phyloP scores from a whole-genome alignment of 92 coral and sea anemone genomes.

The Porites rus region DNA sequence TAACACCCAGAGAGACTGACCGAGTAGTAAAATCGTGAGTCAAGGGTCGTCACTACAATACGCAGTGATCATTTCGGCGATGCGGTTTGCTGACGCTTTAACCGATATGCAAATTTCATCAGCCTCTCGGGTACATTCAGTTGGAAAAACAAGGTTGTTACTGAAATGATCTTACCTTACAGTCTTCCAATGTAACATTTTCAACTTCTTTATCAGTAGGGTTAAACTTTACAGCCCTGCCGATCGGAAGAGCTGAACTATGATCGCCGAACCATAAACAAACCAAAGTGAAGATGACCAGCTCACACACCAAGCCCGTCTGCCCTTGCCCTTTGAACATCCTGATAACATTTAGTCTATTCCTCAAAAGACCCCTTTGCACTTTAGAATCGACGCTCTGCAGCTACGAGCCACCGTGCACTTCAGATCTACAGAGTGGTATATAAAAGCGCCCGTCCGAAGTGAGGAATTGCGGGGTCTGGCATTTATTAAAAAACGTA shows the following conservation, averaged over 20 bases:
- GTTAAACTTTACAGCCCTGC: neutral
- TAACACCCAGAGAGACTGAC: too few relatives aligned
- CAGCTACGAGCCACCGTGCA: neutral
- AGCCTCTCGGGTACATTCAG: neutral
- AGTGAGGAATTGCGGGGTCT: neutral
- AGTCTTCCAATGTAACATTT: neutral
- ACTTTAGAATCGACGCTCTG: neutral
- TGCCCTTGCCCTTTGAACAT: constrained; percentile 4
- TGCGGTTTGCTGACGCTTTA: too few relatives aligned
- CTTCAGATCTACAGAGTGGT: neutral
- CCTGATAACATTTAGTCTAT: neutral
- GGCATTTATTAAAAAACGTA: constrained; percentile 17
- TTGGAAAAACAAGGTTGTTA: neutral
- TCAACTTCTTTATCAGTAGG: neutral
- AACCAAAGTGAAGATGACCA: neutral
- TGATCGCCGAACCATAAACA: neutral
- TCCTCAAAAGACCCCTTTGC: neutral
- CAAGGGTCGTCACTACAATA: too few relatives aligned
- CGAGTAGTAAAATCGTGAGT: too few relatives aligned
- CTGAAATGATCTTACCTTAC: neutral
- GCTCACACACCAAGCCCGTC: neutral
- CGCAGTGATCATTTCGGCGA: too few relatives aligned
- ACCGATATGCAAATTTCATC: neutral
- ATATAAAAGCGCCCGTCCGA: neutral
- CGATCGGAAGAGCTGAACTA: constrained; percentile 7